A percentile compares a stretch with the other conserved stretches of the same genome.
Conservation (phyloP, 2,797 vertebrate genomes). For the Pangasius djambal region DNA sequence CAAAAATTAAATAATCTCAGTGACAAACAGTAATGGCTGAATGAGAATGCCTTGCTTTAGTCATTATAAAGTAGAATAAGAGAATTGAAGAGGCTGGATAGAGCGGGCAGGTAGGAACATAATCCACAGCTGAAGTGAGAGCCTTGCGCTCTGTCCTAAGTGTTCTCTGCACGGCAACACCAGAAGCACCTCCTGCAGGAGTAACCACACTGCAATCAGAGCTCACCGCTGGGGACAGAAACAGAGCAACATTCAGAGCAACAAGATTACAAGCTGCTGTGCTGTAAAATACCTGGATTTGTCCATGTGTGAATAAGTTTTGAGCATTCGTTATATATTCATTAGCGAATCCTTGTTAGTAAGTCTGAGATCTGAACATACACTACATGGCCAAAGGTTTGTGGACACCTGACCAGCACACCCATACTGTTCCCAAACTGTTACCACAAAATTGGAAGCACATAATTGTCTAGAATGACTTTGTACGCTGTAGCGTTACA, state of each 20-base stretch:
- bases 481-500: background rate
- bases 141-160: slow-evolving; percentile 46
- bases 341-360: background rate
- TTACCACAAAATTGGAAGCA: background rate
- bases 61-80: slow-evolving; percentile 23
- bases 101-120: slow-evolving; percentile 30
- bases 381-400: background rate
- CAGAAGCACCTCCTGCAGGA: slow-evolving; percentile 76
- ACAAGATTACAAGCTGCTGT: background rate
- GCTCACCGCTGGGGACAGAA: slow-evolving; percentile 74
- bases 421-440: background rate
- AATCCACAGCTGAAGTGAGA: slow-evolving; percentile 17
- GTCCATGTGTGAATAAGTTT: background rate
- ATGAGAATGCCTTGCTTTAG: slow-evolving; percentile 12
- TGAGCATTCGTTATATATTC: background rate
- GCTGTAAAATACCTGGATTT: background rate
- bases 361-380: background rate
- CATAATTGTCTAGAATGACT: background rate
- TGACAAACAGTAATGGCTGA: slow-evolving; percentile 13
- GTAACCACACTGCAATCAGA: slow-evolving; percentile 80
- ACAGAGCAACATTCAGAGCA: slow-evolving; percentile 54
- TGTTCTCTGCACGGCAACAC: slow-evolving; percentile 68
- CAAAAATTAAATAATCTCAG: background rate
- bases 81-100: background rate
- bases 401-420: background rate